These are phyloP conservation scores for Plagodis pulveraria DNA, from an alignment of 2,888 invertebrate genomes.

Conservation along the genomic window DNA sequence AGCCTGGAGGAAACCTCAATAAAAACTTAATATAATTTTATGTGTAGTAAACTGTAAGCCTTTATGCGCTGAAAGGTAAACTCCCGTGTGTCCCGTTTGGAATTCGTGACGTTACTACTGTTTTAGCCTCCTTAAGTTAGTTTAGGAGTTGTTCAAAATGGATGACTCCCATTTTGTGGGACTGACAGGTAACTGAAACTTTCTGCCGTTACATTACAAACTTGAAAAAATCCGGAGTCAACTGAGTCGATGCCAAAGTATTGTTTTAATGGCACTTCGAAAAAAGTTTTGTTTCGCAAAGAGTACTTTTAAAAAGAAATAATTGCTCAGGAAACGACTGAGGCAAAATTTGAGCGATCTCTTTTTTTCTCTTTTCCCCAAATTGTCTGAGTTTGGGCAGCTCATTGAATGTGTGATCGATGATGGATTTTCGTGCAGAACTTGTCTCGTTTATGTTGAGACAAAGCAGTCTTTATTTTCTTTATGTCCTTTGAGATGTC, in stretches of 20 bases:
- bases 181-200: constrained; percentile 67
- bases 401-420: constrained; percentile 47
- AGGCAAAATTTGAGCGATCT: constrained; percentile 24
- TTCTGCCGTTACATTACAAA: constrained; percentile 63
- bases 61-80: constrained; percentile 33
- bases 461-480: constrained; percentile 47
- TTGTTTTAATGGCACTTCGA: constrained; percentile 52
- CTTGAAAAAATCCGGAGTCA: constrained; percentile 53
- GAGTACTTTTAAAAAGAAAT: constrained; percentile 40
- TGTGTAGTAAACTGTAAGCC: constrained; percentile 39
- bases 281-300: constrained; percentile 43
- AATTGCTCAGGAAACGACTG: constrained; percentile 40
- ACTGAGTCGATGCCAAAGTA: constrained; percentile 39
- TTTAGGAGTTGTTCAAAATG: constrained; percentile 69
- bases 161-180: constrained; percentile 67
- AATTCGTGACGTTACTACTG: constrained; percentile 62
- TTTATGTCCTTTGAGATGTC: constrained; percentile 49
- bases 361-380: constrained; percentile 34
- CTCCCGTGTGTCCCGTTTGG: constrained; percentile 38
- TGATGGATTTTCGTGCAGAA: constrained; percentile 38
- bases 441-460: constrained; percentile 36
- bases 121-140: constrained; percentile 67
- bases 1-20: constrained; percentile 36
- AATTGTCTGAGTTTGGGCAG: constrained; percentile 37
- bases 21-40: constrained; percentile 43